Conservation (phyloP, 2,113 vertebrate species). For the Daboia siamensis region DNA sequence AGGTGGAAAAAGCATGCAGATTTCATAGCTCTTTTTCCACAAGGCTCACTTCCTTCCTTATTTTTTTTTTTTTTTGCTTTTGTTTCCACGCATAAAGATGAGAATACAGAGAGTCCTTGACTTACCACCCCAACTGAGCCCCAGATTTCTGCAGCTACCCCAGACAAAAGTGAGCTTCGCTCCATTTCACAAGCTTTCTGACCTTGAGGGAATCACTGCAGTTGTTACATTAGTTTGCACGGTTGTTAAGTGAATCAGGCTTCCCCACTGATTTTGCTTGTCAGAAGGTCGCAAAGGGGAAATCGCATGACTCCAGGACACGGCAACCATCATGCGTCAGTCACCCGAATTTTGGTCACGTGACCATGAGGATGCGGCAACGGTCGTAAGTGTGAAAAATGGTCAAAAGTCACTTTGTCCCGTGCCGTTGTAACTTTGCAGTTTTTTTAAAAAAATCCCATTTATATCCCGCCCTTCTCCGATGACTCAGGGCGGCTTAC, state of each 20-base stretch:
- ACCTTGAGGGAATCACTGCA: not conserved
- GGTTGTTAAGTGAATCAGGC: not conserved
- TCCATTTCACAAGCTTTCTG: not conserved
- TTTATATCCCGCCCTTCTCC: no score
- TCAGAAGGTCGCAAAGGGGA: not conserved
- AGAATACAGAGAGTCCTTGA: not conserved
- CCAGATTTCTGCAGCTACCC: not conserved
- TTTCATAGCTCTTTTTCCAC: not conserved
- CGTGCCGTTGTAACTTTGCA: not conserved
- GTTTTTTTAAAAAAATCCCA: no score
- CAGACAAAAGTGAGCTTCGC: not conserved
- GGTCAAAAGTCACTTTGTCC: not conserved
- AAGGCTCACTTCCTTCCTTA: no score
- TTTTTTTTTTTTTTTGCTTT: not conserved
- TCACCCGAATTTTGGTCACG: not conserved
- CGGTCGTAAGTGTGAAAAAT: not conserved
- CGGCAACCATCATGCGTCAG: no score
- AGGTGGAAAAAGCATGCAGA: not conserved
- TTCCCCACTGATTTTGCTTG: not conserved
- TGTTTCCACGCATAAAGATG: not conserved
- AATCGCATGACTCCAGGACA: not conserved
- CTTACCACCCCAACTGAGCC: not conserved
- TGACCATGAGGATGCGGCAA: not conserved
- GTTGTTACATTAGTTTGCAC: accelerated
- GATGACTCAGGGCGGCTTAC: no score